Conservation (phyloP, 2,113 vertebrate species). For the Scartelaos histophorus region DNA sequence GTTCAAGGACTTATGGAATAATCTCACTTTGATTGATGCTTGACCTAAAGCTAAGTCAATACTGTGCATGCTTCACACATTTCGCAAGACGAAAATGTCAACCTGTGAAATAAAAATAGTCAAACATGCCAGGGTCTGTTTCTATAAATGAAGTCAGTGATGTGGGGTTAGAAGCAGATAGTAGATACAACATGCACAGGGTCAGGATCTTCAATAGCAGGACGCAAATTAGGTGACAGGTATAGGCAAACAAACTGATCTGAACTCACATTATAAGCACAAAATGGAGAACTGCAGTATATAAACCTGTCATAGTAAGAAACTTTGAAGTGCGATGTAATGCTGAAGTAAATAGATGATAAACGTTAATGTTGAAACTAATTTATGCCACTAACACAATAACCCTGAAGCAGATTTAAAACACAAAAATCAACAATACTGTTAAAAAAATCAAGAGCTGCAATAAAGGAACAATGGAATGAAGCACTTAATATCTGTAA, state of each 20-base stretch:
- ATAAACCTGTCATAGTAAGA: too few species aligned
- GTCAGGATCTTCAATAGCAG: constrained; percentile 26
- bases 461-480: too few species aligned
- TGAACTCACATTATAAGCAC: neutral
- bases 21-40: constrained; percentile 40
- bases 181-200: constrained; percentile 31
- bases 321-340: too few species aligned
- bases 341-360: too few species aligned
- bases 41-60: constrained; percentile 39
- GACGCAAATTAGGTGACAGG: constrained; percentile 11
- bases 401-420: too few species aligned
- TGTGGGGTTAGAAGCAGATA: neutral
- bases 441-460: too few species aligned
- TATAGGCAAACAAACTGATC: neutral
- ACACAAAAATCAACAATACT: too few species aligned
- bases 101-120: neutral
- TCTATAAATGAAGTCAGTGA: neutral
- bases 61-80: constrained; percentile 10
- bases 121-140: neutral
- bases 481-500: too few species aligned
- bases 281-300: neutral
- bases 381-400: too few species aligned
- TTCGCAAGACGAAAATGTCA: neutral
- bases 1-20: constrained; percentile 14
- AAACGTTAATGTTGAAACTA: too few species aligned